Evolutionary conservation across 2,797 vertebrate species (phyloP), one percentile per base, ranked within the genome.

Genomic region (Allenopithecus nigroviridis): DNA sequence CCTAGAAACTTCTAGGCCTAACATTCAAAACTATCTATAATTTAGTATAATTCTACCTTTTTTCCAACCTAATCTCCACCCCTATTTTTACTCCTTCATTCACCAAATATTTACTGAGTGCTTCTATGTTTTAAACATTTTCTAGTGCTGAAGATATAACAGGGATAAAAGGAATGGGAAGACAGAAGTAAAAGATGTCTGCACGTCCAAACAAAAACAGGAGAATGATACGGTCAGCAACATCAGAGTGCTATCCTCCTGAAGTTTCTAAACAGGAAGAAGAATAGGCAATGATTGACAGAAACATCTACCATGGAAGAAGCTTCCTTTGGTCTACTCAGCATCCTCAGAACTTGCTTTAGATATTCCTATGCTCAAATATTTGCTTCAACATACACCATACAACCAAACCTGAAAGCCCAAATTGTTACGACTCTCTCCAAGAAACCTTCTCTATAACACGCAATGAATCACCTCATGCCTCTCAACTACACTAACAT

Each of bases 361-460:
- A 95, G 90, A 90, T 55, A 97, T 50, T 53, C 30, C 79, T 92
- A 19, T 14, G 41, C 59, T 94, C 70, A 95, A 92, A 33, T 92
- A 88, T 85, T 78, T 88, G 26, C n/a, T 81, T 95, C 46, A 93
- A 74, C 50, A 50, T 89, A 95, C 3, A 86, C 28, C 53, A 55
- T n/a, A 89, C 76, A 89, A 91, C 14, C 39, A 97, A 98, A 68
- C 3, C 84, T 86, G 24, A 96, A 95, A 96, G 86, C n/a, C 53
- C 70, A 95, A 76, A 84, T 16, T 93, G 64, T 78, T 89, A 43
- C 33, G 26, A 53, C 50, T 94, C 75, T 94, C 64, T 68, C 53
- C 33, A 94, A 80, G 48, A 55, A 80, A 30, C 22, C 41, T 26
- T 57, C 74, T 57, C n/a, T 74, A 61, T 19, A 21, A 87, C 11